Percentiles rank a stretch among this genome's conserved stretches.
phyloP scores from a whole-genome alignment of 2,797 vertebrate genomes.

The Lagocephalus sceleratus region DNA sequence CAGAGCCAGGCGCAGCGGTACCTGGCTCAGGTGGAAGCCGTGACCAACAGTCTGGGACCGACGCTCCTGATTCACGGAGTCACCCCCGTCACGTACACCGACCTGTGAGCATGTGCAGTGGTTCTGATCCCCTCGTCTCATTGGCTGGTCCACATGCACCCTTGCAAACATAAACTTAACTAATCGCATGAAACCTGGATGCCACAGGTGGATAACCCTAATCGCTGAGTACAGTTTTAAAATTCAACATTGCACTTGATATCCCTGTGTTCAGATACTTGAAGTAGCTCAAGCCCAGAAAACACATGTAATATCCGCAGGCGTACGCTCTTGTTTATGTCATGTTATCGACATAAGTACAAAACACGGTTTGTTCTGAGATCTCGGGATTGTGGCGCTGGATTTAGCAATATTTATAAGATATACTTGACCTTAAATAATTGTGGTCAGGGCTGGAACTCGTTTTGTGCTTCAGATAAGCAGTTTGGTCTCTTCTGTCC shows the following conservation, averaged over 20 bases:
- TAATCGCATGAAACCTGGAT: constrained; percentile 9
- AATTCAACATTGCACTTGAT: constrained; percentile 6
- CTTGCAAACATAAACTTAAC: constrained; percentile 2
- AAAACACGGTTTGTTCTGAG: constrained; percentile 11
- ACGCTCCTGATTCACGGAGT: constrained; percentile 88
- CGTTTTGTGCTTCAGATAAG: neutral
- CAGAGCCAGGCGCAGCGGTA: constrained; percentile 75
- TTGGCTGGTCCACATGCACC: constrained; percentile 6
- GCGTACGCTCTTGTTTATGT: constrained; percentile 9
- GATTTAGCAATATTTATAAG: constrained; percentile 11
- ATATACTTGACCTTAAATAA: too few species aligned
- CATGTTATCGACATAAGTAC: constrained; percentile 4
- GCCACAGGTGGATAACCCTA: neutral
- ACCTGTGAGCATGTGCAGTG: constrained; percentile 71
- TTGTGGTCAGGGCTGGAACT: neutral
- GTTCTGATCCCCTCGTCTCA: neutral
- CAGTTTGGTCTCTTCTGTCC: neutral
- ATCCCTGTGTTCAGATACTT: constrained; percentile 35
- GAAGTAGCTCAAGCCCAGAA: constrained; percentile 17
- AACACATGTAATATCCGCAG: constrained; percentile 2
- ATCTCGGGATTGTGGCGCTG: constrained; percentile 9
- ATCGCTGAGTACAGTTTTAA: constrained; percentile 6
- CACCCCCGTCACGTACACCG: constrained; percentile 89
- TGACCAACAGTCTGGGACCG: constrained; percentile 83
- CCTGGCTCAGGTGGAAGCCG: constrained; percentile 78